Evolutionary conservation across 2,113 vertebrate species (phyloP), one percentile per base, ranked within the genome.

Genomic region (Neolamprologus variostigma): DNA sequence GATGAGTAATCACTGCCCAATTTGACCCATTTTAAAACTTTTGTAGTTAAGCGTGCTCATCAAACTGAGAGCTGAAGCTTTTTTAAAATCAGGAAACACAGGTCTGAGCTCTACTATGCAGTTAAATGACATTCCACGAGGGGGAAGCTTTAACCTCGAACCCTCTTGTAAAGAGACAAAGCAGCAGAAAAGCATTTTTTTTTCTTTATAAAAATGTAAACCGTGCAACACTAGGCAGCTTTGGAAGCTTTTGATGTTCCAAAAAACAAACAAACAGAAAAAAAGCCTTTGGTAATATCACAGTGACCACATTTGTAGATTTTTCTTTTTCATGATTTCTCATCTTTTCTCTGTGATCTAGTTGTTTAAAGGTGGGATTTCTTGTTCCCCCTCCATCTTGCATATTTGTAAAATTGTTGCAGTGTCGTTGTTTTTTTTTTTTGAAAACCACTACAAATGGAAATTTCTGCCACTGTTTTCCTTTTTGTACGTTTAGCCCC

Each of bases 141-240:
- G 84, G 84, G 85, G 89, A 87, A 92, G 86, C 92, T 91, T 93
- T 85, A 90, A 92, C 79, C 89, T 90, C 81, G 82, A 63, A 86
- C 88, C 92, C 94, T 90, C 86, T 83, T 82, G 53, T 40, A 89
- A 89, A 91, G 73, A 63, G 37, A 83, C 80, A 82, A 89, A 88
- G 54, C 57, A 73, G 40, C 82, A 82, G 71, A 84, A 87, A 85
- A 54, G 31, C 13, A 78, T 80, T 89, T 35, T n/a, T 63, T 68
- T 37, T 37, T 68, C 10, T 37, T 37, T 66, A n/a, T 66, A 51
- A 84, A 85, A 85, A 89, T 16, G 9, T 9, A 83, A 86, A 79
- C 54, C 14, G 23, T 84, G 84, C 87, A 96, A 92, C 92, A 93
- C 85, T 96, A 96, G 97, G 97, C 97, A 98, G 98, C 97, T 98